Conservation (phyloP, 2,113 vertebrate species). For the Solea senegalensis region DNA sequence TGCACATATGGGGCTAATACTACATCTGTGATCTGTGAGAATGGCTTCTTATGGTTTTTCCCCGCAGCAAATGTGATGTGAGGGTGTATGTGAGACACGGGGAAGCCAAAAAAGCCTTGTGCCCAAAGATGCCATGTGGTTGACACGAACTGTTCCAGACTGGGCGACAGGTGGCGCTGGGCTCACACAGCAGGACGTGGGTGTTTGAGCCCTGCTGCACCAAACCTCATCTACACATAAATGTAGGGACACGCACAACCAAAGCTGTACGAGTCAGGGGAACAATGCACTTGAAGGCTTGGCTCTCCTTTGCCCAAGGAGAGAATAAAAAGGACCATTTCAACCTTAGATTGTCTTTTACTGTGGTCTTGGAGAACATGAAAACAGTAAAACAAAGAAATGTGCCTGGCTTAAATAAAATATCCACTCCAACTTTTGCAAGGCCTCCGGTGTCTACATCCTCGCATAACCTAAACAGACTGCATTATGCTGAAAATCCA, state of each 20-base stretch:
- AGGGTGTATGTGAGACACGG: constrained; percentile 42
- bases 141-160: constrained; percentile 68
- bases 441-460: background rate
- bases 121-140: constrained; percentile 62
- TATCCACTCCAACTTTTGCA: background rate
- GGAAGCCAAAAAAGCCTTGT: constrained; percentile 36
- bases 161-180: constrained; percentile 79
- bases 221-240: constrained; percentile 47
- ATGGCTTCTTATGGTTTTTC: background rate
- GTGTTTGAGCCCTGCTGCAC: constrained; percentile 70
- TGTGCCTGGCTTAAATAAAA: background rate
- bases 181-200: constrained; percentile 77
- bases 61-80: constrained; percentile 31
- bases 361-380: constrained; percentile 6
- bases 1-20: background rate
- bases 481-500: no score
- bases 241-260: constrained; percentile 23
- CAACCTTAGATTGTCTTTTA: constrained; percentile 4
- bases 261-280: constrained; percentile 65
- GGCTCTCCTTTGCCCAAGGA: constrained; percentile 32
- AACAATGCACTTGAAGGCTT: constrained; percentile 32
- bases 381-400: background rate
- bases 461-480: no score
- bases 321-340: constrained; percentile 21
- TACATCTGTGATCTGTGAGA: constrained; percentile 15